A percentile compares a stretch with the other conserved stretches of the same genome.
phyloP scores from a whole-genome alignment of 2,888 invertebrate species.

The Mesopsocus fuscifrons region DNA sequence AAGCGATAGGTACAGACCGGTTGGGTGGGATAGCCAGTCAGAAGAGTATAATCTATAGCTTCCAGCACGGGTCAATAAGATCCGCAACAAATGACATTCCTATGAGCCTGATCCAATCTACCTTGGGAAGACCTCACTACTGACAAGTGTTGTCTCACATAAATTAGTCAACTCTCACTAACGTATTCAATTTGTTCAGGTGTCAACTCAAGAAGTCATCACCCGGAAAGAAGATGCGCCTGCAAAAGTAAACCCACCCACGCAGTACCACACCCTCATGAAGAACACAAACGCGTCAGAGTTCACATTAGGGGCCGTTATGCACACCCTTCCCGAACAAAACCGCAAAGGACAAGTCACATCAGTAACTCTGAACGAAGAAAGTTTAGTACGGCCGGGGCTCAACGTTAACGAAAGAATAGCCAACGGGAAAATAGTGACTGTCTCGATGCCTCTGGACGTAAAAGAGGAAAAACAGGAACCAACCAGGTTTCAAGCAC shows the following conservation, averaged over 20 bases:
- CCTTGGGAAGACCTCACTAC: too few relatives aligned
- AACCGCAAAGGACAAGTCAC: conserved; percentile 11
- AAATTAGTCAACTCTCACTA: too few relatives aligned
- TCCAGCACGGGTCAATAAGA: too few relatives aligned
- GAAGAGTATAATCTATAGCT: too few relatives aligned
- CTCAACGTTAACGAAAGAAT: conserved; percentile 7
- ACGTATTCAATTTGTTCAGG: too few relatives aligned
- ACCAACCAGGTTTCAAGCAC: conserved; percentile 36
- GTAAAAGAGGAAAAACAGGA: conserved; percentile 14
- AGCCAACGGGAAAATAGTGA: conserved; percentile 7
- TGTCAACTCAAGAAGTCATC: not conserved
- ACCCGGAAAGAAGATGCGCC: not conserved
- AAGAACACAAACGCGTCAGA: conserved; percentile 19
- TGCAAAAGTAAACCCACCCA: conserved; percentile 1
- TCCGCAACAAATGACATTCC: too few relatives aligned
- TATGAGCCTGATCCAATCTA: too few relatives aligned
- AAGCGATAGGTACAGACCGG: too few relatives aligned
- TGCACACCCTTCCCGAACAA: conserved; percentile 24
- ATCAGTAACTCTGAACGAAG: conserved; percentile 10
- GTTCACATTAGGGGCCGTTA: conserved; percentile 26
- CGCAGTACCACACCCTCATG: conserved; percentile 1
- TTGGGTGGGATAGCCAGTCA: too few relatives aligned
- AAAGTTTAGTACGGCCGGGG: not conserved
- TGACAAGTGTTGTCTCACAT: too few relatives aligned
- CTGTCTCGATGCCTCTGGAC: conserved; percentile 5